Base-by-base conservation (phyloP, 2,888 invertebrate genomes). In the Pyrochroa serraticornis region DNA sequence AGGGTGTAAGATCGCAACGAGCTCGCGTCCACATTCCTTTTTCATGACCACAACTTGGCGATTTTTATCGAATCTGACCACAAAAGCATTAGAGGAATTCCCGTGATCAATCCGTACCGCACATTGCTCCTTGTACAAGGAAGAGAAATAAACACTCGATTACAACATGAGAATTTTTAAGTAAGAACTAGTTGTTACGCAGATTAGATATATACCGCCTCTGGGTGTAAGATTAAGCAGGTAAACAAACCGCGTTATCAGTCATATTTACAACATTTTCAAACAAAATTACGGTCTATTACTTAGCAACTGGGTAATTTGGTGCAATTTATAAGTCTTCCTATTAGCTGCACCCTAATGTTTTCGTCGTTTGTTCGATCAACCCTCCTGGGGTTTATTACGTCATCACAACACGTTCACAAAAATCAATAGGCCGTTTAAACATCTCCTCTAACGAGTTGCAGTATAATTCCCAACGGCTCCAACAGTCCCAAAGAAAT, bases 211-310 rank as follows among this genome's bases (percentile, higher is more conserved):
- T 32, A 43, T 37, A n/a, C 35, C 22, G 22, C 45, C 50, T 51
- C 42, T 38, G 50, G 51, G 34, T 10, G 22, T 44, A n/a, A 46
- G 50, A 37, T 57, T 57, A 50, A 38, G 35, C 33, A 56, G 41
- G 56, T 50, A 56, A 56, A 56, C 50, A 56, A 13, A 48, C 49
- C 34, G 14, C 12, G 32, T 56, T 56, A 56, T 56, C 56, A 45
- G 14, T 14, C 39, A 36, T 54, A 34, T 47, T 54, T 41, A 54
- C 54, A 9, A 42, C 43, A 22, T 6, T 14, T n/a, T 32, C 6
- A 14, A 35, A 14, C 31, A 52, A 44, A 52, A 10, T 36, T 10
- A 14, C 12, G n/a, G 42, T 22, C 22, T 22, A 22, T 22, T 30
- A 49, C 8, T 8, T 50, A 44, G 52, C 52, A 52, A 52, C 52